Evolutionary conservation across 2,113 vertebrate genomes (phyloP).

Genomic region (Tautogolabrus adspersus): DNA sequence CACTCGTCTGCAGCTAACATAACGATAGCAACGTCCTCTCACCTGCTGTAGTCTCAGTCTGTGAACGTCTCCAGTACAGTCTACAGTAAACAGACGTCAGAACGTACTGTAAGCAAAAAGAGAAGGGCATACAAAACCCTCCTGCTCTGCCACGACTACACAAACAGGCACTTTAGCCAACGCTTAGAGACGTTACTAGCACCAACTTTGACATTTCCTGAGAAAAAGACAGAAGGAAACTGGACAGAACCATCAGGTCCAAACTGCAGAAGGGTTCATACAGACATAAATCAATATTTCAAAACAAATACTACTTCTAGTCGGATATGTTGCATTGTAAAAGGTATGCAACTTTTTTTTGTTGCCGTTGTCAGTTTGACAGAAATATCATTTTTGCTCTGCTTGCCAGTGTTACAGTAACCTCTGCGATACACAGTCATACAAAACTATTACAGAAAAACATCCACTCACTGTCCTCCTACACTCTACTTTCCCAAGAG

Average conservation of each 20-base stretch:
- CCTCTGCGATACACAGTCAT: slow-evolving; percentile 26
- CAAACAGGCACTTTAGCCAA: background rate
- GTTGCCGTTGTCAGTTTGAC: slow-evolving; percentile 24
- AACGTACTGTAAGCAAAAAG: slow-evolving; percentile 32
- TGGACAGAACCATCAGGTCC: slow-evolving; percentile 1
- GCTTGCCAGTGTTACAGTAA: slow-evolving; percentile 20
- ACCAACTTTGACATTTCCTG: background rate
- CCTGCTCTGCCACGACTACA: slow-evolving; percentile 16
- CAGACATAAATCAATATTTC: slow-evolving; percentile 69
- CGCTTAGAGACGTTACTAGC: background rate
- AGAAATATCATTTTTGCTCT: slow-evolving; percentile 34
- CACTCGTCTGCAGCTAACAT: too few species aligned
- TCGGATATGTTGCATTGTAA: too few species aligned
- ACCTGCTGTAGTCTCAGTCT: too few species aligned
- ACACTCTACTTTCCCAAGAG: slow-evolving; percentile 48
- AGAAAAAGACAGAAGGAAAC: background rate
- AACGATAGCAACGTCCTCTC: too few species aligned
- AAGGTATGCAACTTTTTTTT: slow-evolving; percentile 2
- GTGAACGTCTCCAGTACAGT: too few species aligned
- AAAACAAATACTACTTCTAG: slow-evolving; percentile 35
- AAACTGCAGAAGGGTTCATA: slow-evolving; percentile 10
- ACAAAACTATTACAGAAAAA: slow-evolving; percentile 19
- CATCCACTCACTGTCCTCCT: background rate
- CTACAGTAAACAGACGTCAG: slow-evolving; percentile 40
- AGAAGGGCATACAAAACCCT: slow-evolving; percentile 9